Evolutionary conservation across 2,797 vertebrate species (phyloP).

Genomic region (Pogoniulus pusillus): DNA sequence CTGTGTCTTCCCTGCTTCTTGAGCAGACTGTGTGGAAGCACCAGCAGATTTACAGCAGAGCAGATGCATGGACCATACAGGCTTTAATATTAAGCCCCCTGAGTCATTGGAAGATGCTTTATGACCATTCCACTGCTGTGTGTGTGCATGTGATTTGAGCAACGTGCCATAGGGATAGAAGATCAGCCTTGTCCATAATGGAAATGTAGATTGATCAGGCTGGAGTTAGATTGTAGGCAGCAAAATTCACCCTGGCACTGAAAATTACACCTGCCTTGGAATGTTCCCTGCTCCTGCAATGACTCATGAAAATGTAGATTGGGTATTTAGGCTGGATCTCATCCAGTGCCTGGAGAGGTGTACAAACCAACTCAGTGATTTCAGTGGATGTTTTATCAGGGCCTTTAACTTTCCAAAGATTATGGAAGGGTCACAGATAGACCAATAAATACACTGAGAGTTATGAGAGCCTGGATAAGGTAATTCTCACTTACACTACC

Average conservation of each 20-base stretch:
- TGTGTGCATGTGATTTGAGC: not conserved
- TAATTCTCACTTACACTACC: not conserved
- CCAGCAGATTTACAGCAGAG: slow-evolving; percentile 38
- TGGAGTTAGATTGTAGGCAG: not conserved
- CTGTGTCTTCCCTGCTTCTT: slow-evolving; percentile 54
- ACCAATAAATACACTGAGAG: not conserved
- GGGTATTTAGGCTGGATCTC: slow-evolving; percentile 2
- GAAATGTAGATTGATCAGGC: not conserved
- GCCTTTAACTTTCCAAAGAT: not conserved
- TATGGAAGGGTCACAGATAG: not conserved
- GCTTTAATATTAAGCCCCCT: not conserved
- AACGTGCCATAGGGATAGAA: not conserved
- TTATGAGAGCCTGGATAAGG: not conserved
- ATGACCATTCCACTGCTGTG: not conserved
- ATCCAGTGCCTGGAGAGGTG: not conserved
- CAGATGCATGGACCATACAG: slow-evolving; percentile 20
- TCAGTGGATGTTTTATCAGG: slow-evolving; percentile 20
- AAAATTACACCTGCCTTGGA: not conserved
- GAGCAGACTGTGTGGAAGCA: slow-evolving; percentile 53
- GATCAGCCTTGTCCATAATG: not conserved
- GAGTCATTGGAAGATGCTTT: slow-evolving; percentile 11
- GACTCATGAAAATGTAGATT: slow-evolving; percentile 44
- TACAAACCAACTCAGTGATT: not conserved
- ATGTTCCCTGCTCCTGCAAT: not conserved
- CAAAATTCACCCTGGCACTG: not conserved